Evolutionary conservation across 2,113 vertebrate genomes (phyloP), one percentile per base, ranked within the genome.

Genomic region (Parus major): DNA sequence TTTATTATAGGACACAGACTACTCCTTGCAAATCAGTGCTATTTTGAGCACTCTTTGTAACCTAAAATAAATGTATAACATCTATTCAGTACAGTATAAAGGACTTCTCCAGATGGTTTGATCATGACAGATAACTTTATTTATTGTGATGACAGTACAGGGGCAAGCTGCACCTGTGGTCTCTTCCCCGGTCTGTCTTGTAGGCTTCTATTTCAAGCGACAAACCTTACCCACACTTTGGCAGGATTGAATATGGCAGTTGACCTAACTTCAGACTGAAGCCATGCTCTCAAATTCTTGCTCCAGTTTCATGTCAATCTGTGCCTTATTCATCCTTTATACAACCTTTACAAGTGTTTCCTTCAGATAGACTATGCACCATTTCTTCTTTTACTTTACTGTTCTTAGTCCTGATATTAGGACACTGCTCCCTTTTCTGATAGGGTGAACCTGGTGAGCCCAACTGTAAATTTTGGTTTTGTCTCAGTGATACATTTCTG

Each of bases 111-210:
- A 96, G 90, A 77, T 96, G 93, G 90, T 53, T 94, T 86, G 82
- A 93, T 88, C 56, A 78, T 95, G 92, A 96, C 71, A 94, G 75
- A 97, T 97, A 94, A 90, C 94, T 87, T 93, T 95, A 93, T 95
- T 97, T 94, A 96, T 94, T 95, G 63, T 70, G 91, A 39, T 90
- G 95, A 94, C 88, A 82, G 90, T 95, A 73, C 70, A 77, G 91
- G 69, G 91, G 57, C 89, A 89, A 71, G 66, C 81, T 80, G 87
- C 89, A 95, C 90, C 95, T 97, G 94, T 94, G 91, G 82, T 94
- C 70, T 50, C 82, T 91, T 91, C 36, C 73, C 27, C 2, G 5
- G 49, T 53, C 81, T 86, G 68, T 82, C 70, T 79, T 79, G 42
- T 66, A 89, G 61, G 73, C 36, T 91, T 87, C 63, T 77, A 59